Evolutionary conservation across 2,113 vertebrate genomes (phyloP).

Genomic region (Chelonoidis abingdonii): DNA sequence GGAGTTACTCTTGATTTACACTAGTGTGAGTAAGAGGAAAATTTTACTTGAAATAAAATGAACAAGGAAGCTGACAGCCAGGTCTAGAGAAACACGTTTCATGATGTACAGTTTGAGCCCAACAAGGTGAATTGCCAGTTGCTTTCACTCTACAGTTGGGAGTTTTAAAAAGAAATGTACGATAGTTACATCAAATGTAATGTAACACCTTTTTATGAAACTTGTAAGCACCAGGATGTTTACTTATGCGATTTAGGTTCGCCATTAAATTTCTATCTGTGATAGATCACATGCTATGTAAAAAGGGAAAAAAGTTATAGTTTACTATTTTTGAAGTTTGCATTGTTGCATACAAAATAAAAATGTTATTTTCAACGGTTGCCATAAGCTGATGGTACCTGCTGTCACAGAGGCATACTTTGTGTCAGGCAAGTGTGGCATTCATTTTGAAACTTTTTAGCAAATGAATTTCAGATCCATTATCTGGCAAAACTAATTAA

Average conservation of each 20-base stretch:
- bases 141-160: slow-evolving; percentile 78
- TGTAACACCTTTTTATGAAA: slow-evolving; percentile 79
- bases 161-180: slow-evolving; percentile 72
- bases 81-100: neutral
- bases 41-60: slow-evolving; percentile 40
- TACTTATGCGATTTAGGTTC: slow-evolving; percentile 79
- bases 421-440: slow-evolving; percentile 72
- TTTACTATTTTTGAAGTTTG: slow-evolving; percentile 89
- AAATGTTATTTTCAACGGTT: slow-evolving; percentile 81
- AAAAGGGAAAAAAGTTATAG: slow-evolving; percentile 75
- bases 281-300: slow-evolving; percentile 82
- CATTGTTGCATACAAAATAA: slow-evolving; percentile 83
- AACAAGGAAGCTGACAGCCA: slow-evolving; percentile 41
- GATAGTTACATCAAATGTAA: slow-evolving; percentile 76
- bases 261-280: slow-evolving; percentile 85
- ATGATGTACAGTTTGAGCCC: slow-evolving; percentile 43
- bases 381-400: slow-evolving; percentile 78
- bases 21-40: neutral
- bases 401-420: slow-evolving; percentile 75
- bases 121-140: slow-evolving; percentile 62
- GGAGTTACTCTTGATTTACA: slow-evolving; percentile 35
- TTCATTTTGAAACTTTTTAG: slow-evolving; percentile 81
- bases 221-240: slow-evolving; percentile 83
- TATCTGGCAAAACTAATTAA: slow-evolving; percentile 81
- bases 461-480: slow-evolving; percentile 82